These are phyloP conservation scores for Bucorvus abyssinicus DNA, from an alignment of 2,797 vertebrate genomes.

Conservation along the genomic window DNA sequence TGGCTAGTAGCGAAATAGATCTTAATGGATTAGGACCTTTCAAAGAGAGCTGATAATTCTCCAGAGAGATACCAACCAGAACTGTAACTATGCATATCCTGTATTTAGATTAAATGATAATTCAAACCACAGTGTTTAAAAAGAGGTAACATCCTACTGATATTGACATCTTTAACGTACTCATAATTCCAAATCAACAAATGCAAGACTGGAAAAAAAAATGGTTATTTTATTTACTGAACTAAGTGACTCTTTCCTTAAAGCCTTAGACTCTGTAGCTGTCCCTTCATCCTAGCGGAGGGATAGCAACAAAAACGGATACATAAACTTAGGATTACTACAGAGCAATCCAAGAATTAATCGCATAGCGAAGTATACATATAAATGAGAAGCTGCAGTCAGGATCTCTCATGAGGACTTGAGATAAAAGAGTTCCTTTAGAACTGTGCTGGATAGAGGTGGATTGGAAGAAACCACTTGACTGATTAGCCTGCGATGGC, in stretches of 20 bases:
- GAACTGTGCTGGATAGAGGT: background rate
- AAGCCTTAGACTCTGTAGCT: background rate
- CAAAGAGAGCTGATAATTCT: background rate
- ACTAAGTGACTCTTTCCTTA: background rate
- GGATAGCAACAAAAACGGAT: background rate
- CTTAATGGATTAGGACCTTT: background rate
- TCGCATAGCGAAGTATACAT: background rate
- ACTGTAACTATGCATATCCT: background rate
- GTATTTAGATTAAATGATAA: background rate
- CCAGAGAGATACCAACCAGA: background rate
- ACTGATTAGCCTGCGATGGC: background rate
- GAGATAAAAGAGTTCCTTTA: background rate
- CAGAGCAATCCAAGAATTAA: background rate
- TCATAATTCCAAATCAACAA: background rate
- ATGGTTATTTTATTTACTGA: background rate
- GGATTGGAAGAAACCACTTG: background rate
- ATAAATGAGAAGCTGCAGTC: fast-evolving
- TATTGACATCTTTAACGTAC: background rate
- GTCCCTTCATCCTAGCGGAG: background rate
- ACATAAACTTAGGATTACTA: background rate
- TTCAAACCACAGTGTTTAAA: background rate
- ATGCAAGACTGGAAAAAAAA: background rate
- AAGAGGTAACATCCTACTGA: background rate
- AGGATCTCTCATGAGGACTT: background rate
- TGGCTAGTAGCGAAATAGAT: background rate